Evolutionary conservation across 1,140 invertebrate species (phyloP), one percentile per base, ranked within the genome.

Genomic region (Danaus melanippus): DNA sequence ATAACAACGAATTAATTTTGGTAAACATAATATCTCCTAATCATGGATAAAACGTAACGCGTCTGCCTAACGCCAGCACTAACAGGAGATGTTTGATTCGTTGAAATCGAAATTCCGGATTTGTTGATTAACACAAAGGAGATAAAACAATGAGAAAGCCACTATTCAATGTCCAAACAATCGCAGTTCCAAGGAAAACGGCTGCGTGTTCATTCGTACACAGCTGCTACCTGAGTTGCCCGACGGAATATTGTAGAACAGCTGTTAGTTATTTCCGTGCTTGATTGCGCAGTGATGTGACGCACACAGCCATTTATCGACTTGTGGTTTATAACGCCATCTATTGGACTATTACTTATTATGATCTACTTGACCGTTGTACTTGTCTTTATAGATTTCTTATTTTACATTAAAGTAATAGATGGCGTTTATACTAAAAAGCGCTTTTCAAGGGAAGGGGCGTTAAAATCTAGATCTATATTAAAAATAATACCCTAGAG

Each of bases 221-320:
- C 71, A 80, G 72, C 74, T 81, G 71, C 74, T 74, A 72, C 67
- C 81, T 72, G 79, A 80, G 81, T 84, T 82, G 79, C 79, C 79
- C 74, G 75, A 79, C 64, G 76, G 81, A 87, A 87, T 82, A 87
- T 84, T 87, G 75, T 84, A 76, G 80, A 87, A 87, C 83, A 87
- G 84, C 84, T 85, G 84, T 87, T 82, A 80, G 75, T 76, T 86
- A 84, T 83, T 84, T 86, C 80, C 73, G 83, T 81, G 74, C 79
- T 79, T 74, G 79, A 82, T 83, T 86, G 80, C 80, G 79, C 79
- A 83, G 78, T 67, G 73, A 63, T 53, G 67, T 83, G 79, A 83
- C 81, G 81, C 76, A 83, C 69, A 59, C 73, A 62, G 62, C 71
- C 68, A 72, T 72, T 62, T 83, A 82, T 85, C 66, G 77, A 84